These are phyloP conservation scores for Melopsittacus undulatus DNA, from an alignment of 2,797 vertebrate genomes.

Conservation along the genomic window DNA sequence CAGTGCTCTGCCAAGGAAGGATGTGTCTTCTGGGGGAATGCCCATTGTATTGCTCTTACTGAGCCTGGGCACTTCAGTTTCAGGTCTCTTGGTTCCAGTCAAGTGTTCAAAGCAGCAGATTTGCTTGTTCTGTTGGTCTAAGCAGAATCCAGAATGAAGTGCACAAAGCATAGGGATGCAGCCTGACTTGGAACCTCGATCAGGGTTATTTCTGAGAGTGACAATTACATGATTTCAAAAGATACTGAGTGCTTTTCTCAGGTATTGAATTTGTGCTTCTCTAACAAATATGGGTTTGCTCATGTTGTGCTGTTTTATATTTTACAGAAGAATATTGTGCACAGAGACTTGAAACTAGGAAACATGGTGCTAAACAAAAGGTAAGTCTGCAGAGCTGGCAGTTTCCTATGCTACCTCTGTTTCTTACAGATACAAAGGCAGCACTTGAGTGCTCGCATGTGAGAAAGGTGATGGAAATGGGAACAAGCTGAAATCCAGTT, in stretches of 20 bases:
- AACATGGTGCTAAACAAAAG: conserved; percentile 99
- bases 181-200: neutral
- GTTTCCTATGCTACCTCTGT: neutral
- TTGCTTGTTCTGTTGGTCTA: neutral
- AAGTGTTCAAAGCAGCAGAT: neutral
- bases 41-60: neutral
- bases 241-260: neutral
- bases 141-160: neutral
- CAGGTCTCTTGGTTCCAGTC: neutral
- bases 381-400: conserved; percentile 74
- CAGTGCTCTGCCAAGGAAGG: no score
- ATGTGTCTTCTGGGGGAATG: neutral
- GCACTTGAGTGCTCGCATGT: neutral
- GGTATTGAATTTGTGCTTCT: neutral
- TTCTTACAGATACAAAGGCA: neutral
- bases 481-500: neutral
- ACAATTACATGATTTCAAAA: neutral
- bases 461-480: neutral
- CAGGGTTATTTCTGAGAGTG: neutral
- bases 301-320: neutral
- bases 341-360: conserved; percentile 98
- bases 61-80: neutral
- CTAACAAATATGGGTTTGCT: neutral
- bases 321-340: conserved; percentile 97
- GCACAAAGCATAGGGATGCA: neutral